Conservation (phyloP, 2,888 invertebrate genomes). For the Tortricodes alternella region DNA sequence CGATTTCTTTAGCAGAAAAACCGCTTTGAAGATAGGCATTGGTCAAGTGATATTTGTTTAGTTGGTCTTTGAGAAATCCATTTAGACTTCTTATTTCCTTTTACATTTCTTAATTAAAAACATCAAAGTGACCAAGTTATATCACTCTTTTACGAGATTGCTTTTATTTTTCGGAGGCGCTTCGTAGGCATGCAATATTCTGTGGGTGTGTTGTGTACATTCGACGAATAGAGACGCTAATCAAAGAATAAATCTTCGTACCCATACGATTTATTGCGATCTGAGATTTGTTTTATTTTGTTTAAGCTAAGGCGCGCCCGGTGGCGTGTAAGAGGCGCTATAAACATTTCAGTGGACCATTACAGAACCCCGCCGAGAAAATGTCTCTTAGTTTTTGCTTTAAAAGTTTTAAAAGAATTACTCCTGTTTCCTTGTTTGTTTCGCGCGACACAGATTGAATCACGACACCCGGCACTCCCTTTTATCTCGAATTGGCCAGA, state of each 20-base stretch:
- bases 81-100: constrained; percentile 14
- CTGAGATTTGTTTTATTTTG: constrained; percentile 64
- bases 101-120: constrained; percentile 23
- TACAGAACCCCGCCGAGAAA: constrained; percentile 60
- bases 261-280: constrained; percentile 63
- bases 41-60: constrained; percentile 29
- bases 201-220: constrained; percentile 39
- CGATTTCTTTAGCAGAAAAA: constrained; percentile 15
- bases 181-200: not conserved
- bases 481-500: constrained; percentile 14
- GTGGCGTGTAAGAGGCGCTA: constrained; percentile 42
- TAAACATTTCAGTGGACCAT: constrained; percentile 73
- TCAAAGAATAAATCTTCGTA: constrained; percentile 67
- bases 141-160: constrained; percentile 10
- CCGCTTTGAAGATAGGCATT: constrained; percentile 20
- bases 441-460: constrained; percentile 44
- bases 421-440: constrained; percentile 52
- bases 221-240: constrained; percentile 60
- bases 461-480: constrained; percentile 14
- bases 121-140: constrained; percentile 23
- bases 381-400: constrained; percentile 61
- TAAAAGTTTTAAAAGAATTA: constrained; percentile 65
- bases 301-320: constrained; percentile 31
- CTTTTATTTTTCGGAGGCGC: constrained; percentile 7
- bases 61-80: constrained; percentile 15